A percentile compares a stretch with the other conserved stretches of the same genome.
Conservation (phyloP, 2,888 invertebrate genomes). For the Tipula unca region DNA sequence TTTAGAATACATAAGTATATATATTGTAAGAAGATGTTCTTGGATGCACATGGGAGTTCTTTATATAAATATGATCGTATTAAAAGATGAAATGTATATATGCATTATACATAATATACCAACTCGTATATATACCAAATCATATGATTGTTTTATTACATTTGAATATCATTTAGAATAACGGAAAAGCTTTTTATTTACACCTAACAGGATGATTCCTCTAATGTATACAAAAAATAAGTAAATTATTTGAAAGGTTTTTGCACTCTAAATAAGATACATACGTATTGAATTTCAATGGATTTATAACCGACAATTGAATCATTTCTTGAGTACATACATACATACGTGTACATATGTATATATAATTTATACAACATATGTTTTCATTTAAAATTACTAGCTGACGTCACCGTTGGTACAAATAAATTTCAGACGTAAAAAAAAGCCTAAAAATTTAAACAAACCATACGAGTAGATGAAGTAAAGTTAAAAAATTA, state of each 20-base stretch:
- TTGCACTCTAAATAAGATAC: no score
- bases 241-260: neutral
- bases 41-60: slow-evolving; percentile 8
- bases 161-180: neutral
- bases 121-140: neutral
- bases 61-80: neutral
- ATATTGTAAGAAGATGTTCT: neutral
- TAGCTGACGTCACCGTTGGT: neutral
- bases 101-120: neutral
- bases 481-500: neutral
- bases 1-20: neutral
- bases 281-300: neutral
- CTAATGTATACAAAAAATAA: neutral
- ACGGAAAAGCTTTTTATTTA: neutral
- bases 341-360: neutral
- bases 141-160: neutral
- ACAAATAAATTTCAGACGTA: neutral
- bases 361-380: neutral
- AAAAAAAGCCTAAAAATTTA: neutral
- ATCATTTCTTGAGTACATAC: neutral
- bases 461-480: neutral
- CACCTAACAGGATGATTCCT: neutral
- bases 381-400: neutral
- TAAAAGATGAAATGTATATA: neutral
- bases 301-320: neutral